Percentiles rank a stretch among this genome's conserved stretches.
These are phyloP conservation scores for Amblyraja radiata DNA, from an alignment of 2,797 vertebrate species.

Conservation along the genomic window DNA sequence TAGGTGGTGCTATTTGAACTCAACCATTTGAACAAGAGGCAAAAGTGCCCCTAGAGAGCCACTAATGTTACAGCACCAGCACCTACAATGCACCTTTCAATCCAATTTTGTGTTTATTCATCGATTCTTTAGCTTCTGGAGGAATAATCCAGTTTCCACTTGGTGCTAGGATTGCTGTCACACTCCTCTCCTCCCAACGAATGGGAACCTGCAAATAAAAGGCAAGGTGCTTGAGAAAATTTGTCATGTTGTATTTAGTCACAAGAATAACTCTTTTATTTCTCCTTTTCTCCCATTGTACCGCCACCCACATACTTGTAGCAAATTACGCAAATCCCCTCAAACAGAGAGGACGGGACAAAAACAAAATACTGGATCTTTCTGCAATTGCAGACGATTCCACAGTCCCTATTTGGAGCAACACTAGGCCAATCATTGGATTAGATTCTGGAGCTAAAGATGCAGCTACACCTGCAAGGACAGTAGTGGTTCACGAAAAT, in stretches of 20 bases:
- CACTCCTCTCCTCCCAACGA: conserved; percentile 88
- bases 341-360: neutral
- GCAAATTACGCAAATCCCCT: neutral
- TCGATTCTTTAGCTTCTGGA: conserved; percentile 88
- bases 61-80: neutral
- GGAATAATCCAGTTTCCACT: conserved; percentile 95
- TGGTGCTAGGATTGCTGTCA: conserved; percentile 84
- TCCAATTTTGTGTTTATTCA: conserved; percentile 94
- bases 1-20: too few relatives aligned
- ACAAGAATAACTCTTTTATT: neutral
- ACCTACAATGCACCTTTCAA: conserved; percentile 72
- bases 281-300: neutral
- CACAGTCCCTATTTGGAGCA: too few relatives aligned
- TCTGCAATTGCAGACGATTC: too few relatives aligned
- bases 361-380: too few relatives aligned
- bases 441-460: too few relatives aligned
- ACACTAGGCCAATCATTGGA: too few relatives aligned
- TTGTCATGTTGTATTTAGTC: neutral
- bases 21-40: too few relatives aligned
- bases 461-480: too few relatives aligned
- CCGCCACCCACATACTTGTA: neutral
- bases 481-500: too few relatives aligned
- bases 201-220: conserved; percentile 69
- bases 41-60: too few relatives aligned
- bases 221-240: neutral